Conservation (phyloP, 2,888 invertebrate genomes). For the Eledona agricola region DNA sequence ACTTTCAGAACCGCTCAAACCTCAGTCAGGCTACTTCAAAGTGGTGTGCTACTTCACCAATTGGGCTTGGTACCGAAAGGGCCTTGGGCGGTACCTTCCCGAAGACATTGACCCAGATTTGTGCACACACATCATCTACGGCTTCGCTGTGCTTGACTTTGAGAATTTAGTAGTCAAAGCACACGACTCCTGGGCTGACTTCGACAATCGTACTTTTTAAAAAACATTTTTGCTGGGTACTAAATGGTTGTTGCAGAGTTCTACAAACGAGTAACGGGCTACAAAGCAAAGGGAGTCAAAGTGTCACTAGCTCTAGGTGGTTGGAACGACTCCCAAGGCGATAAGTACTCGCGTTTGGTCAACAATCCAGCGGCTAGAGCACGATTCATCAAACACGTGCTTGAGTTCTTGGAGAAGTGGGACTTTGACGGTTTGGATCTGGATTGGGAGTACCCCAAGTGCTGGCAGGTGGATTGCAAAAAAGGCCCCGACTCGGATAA, state of each 20-base stretch:
- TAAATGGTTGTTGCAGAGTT: constrained; percentile 67
- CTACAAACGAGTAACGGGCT: constrained; percentile 83
- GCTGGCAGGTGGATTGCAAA: constrained; percentile 88
- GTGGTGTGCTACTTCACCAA: constrained; percentile 92
- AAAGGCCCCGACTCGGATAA: constrained; percentile 88
- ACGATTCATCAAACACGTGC: constrained; percentile 77
- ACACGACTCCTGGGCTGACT: constrained; percentile 91
- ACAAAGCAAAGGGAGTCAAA: constrained; percentile 82
- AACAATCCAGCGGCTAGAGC: constrained; percentile 77
- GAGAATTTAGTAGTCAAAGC: constrained; percentile 81
- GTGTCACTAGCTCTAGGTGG: constrained; percentile 91
- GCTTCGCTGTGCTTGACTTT: constrained; percentile 89
- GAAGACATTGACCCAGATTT: constrained; percentile 86
- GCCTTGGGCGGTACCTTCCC: constrained; percentile 82
- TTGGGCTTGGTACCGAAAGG: constrained; percentile 92
- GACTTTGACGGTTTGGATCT: constrained; percentile 93
- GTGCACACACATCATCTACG: constrained; percentile 93
- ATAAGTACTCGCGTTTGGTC: constrained; percentile 87
- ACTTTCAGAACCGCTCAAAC: constrained; percentile 62
- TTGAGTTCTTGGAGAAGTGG: constrained; percentile 81
- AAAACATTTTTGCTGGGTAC: background rate
- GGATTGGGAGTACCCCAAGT: constrained; percentile 95
- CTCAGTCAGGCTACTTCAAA: constrained; percentile 75
- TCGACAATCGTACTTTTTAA: constrained; percentile 77
- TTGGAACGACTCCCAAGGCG: constrained; percentile 93